phyloP scores from a whole-genome alignment of 1,140 invertebrate species.

The Bombus consobrinus region DNA sequence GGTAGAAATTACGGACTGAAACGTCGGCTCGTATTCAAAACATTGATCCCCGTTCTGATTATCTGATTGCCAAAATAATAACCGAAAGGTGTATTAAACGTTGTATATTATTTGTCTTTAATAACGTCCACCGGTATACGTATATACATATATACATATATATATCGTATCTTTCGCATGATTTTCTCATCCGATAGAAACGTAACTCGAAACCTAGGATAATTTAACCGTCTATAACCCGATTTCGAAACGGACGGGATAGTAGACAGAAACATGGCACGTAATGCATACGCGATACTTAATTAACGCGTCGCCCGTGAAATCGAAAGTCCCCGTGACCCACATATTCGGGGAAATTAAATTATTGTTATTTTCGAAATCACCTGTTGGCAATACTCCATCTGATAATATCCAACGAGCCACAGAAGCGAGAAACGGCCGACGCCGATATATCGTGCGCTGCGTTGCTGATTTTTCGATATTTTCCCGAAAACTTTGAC shows the following conservation, averaged over 20 bases:
- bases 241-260: not conserved
- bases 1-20: not conserved
- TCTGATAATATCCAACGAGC: constrained; percentile 67
- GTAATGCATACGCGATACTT: constrained; percentile 61
- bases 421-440: constrained; percentile 55
- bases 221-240: not conserved
- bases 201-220: not conserved
- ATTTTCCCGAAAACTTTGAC: constrained; percentile 58
- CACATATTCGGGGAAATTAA: constrained; percentile 66
- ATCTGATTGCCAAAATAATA: constrained; percentile 9
- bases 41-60: not conserved
- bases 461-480: constrained; percentile 62
- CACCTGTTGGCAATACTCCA: constrained; percentile 70
- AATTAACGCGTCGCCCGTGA: constrained; percentile 62
- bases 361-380: constrained; percentile 70
- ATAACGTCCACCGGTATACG: too few relatives aligned
- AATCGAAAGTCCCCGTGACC: constrained; percentile 64
- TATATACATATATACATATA: not conserved
- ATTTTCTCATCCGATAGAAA: not conserved
- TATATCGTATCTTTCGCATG: not conserved
- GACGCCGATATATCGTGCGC: constrained; percentile 49
- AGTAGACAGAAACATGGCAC: not conserved
- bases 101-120: not conserved
- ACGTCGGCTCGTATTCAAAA: not conserved
- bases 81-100: not conserved